Conservation (phyloP, 2,888 invertebrate genomes). For the Barypeithes pellucidus region DNA sequence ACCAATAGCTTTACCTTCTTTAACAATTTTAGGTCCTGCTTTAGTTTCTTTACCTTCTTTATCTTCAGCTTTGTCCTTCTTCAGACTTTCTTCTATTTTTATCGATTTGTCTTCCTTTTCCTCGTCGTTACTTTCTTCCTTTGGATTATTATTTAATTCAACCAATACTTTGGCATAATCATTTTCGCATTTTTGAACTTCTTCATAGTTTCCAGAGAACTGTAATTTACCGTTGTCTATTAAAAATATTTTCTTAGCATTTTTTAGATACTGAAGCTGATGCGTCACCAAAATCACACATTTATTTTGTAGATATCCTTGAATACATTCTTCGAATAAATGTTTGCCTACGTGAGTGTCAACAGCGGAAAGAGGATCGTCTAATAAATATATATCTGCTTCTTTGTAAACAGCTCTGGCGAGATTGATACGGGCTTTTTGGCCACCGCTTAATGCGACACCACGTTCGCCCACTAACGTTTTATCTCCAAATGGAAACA, state of each 20-base stretch:
- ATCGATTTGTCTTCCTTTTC: slow-evolving; percentile 51
- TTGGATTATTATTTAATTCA: slow-evolving; percentile 48
- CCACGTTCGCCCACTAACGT: slow-evolving; percentile 86
- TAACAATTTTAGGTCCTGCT: slow-evolving; percentile 66
- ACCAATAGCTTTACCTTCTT: slow-evolving; percentile 78
- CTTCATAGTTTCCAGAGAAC: slow-evolving; percentile 79
- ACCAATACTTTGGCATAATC: slow-evolving; percentile 77
- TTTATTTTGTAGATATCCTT: slow-evolving; percentile 76
- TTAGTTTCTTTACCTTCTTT: slow-evolving; percentile 69
- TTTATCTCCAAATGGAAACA: slow-evolving; percentile 84
- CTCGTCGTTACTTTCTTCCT: slow-evolving; percentile 59
- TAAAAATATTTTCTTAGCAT: slow-evolving; percentile 73
- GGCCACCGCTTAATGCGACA: slow-evolving; percentile 83
- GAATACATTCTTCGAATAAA: slow-evolving; percentile 86
- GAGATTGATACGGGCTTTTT: slow-evolving; percentile 89
- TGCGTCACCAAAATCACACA: slow-evolving; percentile 84
- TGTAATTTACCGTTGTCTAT: slow-evolving; percentile 74
- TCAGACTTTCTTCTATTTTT: slow-evolving; percentile 56
- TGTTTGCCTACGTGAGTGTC: slow-evolving; percentile 91
- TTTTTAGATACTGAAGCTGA: slow-evolving; percentile 78
- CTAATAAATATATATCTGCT: slow-evolving; percentile 88
- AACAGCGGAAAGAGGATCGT: slow-evolving; percentile 92
- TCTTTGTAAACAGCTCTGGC: slow-evolving; percentile 89
- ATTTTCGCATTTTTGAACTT: slow-evolving; percentile 79
- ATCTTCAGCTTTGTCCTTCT: slow-evolving; percentile 58